Evolutionary conservation across 1,140 invertebrate species (phyloP).

Genomic region (Yoshiicerus persimilis): DNA sequence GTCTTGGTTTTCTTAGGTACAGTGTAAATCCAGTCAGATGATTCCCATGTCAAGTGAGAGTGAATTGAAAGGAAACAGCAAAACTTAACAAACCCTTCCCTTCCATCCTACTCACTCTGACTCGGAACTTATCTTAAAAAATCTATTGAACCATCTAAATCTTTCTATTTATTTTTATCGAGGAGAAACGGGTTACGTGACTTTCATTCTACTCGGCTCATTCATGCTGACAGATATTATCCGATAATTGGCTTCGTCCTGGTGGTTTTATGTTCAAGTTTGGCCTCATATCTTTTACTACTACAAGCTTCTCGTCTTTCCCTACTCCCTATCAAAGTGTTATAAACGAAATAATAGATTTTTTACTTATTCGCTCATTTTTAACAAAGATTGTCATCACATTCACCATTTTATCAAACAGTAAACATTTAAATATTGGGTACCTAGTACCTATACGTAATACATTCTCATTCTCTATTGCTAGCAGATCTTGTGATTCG

Average conservation of each 20-base stretch:
- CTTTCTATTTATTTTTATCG: conserved; percentile 17
- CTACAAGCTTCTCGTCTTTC: not conserved
- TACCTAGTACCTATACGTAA: not conserved
- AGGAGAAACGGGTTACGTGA: conserved; percentile 11
- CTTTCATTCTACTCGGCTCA: conserved; percentile 18
- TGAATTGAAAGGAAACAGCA: not conserved
- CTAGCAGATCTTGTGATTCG: not conserved
- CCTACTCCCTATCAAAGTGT: not conserved
- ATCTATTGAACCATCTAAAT: conserved; percentile 18
- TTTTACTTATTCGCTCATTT: not conserved
- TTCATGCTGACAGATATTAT: conserved; percentile 22
- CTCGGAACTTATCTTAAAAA: not conserved
- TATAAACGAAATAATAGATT: not conserved
- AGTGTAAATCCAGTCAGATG: not conserved
- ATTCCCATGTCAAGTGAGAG: not conserved
- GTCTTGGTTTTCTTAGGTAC: not conserved
- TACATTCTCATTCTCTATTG: not conserved
- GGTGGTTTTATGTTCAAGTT: not conserved
- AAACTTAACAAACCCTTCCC: not conserved
- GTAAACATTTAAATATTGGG: not conserved
- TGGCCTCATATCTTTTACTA: not conserved
- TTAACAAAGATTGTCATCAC: not conserved
- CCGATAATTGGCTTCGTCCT: conserved; percentile 18
- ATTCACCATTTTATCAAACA: not conserved
- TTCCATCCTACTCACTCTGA: not conserved